phyloP scores from a whole-genome alignment of 2,888 invertebrate genomes.

The Rhingia campestris region DNA sequence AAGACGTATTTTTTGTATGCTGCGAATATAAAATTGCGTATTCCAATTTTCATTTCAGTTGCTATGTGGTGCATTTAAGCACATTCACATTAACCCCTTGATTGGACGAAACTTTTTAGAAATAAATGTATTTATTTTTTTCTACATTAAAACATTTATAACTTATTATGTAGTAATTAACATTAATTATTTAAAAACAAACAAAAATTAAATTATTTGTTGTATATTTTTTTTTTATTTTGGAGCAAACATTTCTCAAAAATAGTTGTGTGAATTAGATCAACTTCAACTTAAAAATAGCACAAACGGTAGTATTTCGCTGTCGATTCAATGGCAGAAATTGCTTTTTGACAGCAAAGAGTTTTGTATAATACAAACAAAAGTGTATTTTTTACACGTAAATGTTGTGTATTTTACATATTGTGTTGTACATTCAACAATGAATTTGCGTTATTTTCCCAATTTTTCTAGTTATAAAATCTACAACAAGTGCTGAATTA shows the following conservation, averaged over 20 bases:
- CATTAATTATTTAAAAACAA: background rate
- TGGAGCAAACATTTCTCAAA: too few species aligned
- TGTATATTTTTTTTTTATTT: background rate
- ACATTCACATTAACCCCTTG: background rate
- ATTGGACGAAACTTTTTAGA: background rate
- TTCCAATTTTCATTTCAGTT: constrained; percentile 10
- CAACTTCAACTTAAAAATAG: too few species aligned
- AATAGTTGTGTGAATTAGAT: too few species aligned
- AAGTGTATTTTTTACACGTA: background rate
- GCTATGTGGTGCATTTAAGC: constrained; percentile 9
- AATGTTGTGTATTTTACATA: background rate
- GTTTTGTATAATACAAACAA: background rate
- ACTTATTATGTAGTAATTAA: too few species aligned
- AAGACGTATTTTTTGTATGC: constrained; percentile 9
- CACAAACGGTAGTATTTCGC: background rate
- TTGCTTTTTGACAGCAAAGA: background rate
- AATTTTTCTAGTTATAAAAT: background rate
- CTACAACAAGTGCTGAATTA: too few species aligned
- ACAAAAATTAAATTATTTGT: too few species aligned
- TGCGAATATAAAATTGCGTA: constrained; percentile 17
- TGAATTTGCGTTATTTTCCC: background rate
- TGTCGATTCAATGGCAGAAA: background rate
- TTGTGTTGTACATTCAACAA: background rate
- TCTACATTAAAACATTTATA: background rate
- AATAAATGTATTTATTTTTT: too few species aligned